phyloP scores from a whole-genome alignment of 2,797 vertebrate species.

The Poeciliopsis turneri region DNA sequence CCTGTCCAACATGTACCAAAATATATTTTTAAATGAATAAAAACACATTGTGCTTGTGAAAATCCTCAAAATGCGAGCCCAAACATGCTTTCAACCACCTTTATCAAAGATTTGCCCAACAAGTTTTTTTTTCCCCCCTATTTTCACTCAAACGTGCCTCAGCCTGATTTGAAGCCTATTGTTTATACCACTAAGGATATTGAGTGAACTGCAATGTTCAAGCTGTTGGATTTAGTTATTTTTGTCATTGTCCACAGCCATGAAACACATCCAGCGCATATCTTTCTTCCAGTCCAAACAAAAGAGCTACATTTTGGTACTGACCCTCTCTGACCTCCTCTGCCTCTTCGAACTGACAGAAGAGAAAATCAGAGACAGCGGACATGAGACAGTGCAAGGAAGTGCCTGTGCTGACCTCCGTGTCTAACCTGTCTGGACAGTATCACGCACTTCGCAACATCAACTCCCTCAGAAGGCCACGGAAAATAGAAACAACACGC shows the following conservation, averaged over 20 bases:
- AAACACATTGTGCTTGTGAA: neutral
- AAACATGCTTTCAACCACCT: neutral
- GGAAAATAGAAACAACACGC: constrained; percentile 46
- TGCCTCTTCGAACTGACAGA: constrained; percentile 53
- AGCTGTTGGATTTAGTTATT: neutral
- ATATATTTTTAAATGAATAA: neutral
- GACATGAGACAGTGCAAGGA: constrained; percentile 56
- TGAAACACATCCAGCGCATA: neutral
- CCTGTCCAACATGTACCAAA: neutral
- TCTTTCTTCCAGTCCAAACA: neutral
- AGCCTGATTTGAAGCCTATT: neutral
- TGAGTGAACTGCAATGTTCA: neutral
- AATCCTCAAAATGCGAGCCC: neutral
- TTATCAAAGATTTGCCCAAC: constrained; percentile 40
- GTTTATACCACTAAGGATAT: neutral
- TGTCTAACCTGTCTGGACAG: constrained; percentile 66
- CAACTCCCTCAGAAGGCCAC: constrained; percentile 55
- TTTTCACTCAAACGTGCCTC: constrained; percentile 14
- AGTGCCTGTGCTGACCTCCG: constrained; percentile 74
- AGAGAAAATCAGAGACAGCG: constrained; percentile 51
- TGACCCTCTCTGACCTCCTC: constrained; percentile 25
- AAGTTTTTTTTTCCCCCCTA: constrained; percentile 36
- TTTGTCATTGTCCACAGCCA: neutral
- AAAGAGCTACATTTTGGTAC: neutral
- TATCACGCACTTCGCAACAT: constrained; percentile 56